phyloP scores from a whole-genome alignment of 2,113 vertebrate species.

The Eptesicus fuscus region DNA sequence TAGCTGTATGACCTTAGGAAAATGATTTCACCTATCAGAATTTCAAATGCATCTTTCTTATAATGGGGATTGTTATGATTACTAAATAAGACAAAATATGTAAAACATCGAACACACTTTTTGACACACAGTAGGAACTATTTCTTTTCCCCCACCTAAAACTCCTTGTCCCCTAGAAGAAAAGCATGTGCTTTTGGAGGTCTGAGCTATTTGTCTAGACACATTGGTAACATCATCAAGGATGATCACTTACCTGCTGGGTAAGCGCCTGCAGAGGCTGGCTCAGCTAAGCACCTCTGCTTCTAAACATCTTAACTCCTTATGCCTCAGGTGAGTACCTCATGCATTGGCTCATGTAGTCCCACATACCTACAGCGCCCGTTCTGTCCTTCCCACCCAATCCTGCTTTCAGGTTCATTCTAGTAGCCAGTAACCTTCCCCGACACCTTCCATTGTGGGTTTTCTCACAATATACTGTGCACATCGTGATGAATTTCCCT shows the following conservation, averaged over 20 bases:
- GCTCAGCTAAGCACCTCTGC: neutral
- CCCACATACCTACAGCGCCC: neutral
- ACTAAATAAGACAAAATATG: neutral
- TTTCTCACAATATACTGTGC: neutral
- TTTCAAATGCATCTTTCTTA: neutral
- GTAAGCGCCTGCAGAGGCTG: neutral
- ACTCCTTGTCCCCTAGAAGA: neutral
- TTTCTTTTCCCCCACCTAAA: neutral
- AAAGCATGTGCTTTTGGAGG: neutral
- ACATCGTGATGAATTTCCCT: neutral
- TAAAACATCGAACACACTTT: neutral
- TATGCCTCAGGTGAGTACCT: neutral
- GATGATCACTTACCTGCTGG: neutral
- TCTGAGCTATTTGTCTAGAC: neutral
- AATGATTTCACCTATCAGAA: neutral
- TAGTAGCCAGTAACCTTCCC: neutral
- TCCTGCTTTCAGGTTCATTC: neutral
- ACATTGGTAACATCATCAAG: neutral
- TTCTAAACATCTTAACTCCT: neutral
- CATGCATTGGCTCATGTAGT: neutral
- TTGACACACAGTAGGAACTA: neutral
- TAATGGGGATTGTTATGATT: neutral
- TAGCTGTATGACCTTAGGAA: neutral
- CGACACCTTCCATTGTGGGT: neutral
- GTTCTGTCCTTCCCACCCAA: neutral